These are phyloP conservation scores for Eulemur albifrons DNA, from an alignment of 2,797 vertebrate genomes.

Conservation along the genomic window DNA sequence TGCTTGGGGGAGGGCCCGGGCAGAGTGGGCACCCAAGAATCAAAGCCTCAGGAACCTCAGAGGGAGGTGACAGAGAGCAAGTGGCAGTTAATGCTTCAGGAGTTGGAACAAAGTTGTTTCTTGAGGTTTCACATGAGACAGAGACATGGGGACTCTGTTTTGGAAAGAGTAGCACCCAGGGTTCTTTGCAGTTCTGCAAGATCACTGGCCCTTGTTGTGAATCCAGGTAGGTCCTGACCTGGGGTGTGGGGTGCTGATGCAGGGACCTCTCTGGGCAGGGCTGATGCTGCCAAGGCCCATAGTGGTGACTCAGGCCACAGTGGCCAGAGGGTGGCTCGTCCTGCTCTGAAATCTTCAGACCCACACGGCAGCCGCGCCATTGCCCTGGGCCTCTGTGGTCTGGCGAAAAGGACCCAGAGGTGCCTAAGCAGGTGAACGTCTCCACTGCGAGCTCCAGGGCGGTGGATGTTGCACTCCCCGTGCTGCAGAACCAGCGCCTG, in stretches of 20 bases:
- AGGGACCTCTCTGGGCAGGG: not conserved
- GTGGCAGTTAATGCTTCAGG: accelerated
- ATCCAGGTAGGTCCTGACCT: no score
- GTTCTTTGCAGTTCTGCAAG: not conserved
- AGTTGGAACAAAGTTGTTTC: accelerated
- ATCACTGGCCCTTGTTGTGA: not conserved
- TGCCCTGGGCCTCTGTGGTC: not conserved
- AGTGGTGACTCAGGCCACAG: accelerated
- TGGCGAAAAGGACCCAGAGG: not conserved
- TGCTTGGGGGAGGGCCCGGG: accelerated
- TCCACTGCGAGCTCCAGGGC: not conserved
- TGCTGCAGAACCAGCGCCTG: accelerated
- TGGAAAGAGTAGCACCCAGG: not conserved
- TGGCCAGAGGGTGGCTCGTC: not conserved
- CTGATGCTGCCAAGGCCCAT: accelerated
- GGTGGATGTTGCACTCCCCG: accelerated
- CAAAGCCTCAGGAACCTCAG: not conserved
- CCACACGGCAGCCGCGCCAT: accelerated
- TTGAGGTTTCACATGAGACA: not conserved
- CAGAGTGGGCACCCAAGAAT: no score
- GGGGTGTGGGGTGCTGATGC: accelerated
- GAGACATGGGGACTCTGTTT: not conserved
- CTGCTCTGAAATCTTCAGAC: not conserved
- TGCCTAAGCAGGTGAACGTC: accelerated
- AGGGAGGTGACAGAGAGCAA: not conserved